Evolutionary conservation across 2,888 invertebrate species (phyloP).

Genomic region (Nemotelus pantherinus): DNA sequence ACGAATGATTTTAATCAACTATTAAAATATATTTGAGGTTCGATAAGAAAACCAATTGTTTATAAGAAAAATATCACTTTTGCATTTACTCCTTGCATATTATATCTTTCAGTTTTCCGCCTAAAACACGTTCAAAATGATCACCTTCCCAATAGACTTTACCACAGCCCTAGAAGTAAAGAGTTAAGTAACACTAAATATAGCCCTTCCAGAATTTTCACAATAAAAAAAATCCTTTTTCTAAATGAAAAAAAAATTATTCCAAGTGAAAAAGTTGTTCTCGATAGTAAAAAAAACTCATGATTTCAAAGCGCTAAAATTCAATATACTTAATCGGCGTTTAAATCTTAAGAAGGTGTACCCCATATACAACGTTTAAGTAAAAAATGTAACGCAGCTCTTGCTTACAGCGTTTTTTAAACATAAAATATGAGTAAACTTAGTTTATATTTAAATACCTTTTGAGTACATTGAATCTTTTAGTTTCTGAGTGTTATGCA

Average conservation of each 20-base stretch:
- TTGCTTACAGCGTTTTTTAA: no score
- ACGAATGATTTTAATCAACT: slow-evolving; percentile 10
- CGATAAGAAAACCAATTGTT: not conserved
- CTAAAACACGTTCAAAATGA: slow-evolving; percentile 48
- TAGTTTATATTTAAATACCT: no score
- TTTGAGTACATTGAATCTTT: no score
- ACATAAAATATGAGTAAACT: no score
- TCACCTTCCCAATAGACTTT: slow-evolving; percentile 52
- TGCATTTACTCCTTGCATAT: slow-evolving; percentile 18
- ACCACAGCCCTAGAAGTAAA: slow-evolving; percentile 60
- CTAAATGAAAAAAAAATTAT: slow-evolving; percentile 2
- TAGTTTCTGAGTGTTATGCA: no score
- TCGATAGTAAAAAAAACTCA: not conserved
- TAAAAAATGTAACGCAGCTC: no score
- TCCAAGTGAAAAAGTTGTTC: not conserved
- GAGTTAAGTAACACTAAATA: not conserved
- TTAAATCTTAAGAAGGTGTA: no score
- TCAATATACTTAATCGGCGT: no score
- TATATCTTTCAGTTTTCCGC: slow-evolving; percentile 43
- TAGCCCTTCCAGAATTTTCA: not conserved
- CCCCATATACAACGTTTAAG: no score
- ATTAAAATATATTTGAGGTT: not conserved
- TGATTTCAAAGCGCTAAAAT: no score
- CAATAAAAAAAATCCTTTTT: not conserved
- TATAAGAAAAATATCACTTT: slow-evolving; percentile 5